Conservation (phyloP, 64 coral and sea anemone genomes). For the Porites australiensis region DNA sequence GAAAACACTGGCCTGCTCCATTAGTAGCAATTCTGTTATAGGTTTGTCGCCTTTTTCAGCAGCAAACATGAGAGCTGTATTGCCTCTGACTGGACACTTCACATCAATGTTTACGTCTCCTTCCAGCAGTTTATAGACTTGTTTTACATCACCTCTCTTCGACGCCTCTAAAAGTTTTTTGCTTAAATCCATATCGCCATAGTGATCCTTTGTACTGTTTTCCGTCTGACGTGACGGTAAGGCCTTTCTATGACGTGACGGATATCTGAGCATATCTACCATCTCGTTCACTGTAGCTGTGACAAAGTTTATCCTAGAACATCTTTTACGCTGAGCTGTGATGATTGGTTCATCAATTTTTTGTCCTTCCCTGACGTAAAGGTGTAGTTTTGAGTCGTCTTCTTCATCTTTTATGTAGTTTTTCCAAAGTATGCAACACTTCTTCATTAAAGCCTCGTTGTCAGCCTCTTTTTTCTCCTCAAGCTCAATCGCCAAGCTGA, state of each 20-base stretch:
- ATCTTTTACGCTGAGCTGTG: background rate
- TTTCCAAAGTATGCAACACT: background rate
- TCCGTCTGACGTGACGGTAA: background rate
- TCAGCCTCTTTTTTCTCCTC: background rate
- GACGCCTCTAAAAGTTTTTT: slow-evolving; percentile 1
- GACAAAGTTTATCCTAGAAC: background rate
- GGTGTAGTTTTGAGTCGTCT: background rate
- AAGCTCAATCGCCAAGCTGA: background rate
- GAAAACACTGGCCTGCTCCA: background rate
- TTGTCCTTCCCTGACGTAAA: background rate
- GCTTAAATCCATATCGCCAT: background rate
- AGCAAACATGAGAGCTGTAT: slow-evolving; percentile 2
- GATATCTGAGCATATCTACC: background rate
- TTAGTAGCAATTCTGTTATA: slow-evolving; percentile 15
- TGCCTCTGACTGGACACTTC: background rate
- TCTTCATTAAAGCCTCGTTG: slow-evolving; percentile 7
- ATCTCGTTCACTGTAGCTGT: background rate
- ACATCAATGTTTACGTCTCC: background rate
- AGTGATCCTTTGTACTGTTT: background rate
- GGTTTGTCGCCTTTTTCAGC: background rate
- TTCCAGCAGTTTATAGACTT: background rate
- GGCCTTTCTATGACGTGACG: background rate
- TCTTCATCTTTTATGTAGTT: slow-evolving; percentile 11
- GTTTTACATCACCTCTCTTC: background rate
- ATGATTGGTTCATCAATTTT: background rate